Evolutionary conservation across 2,888 invertebrate species (phyloP), one percentile per base, ranked within the genome.

Genomic region (Xanthia icteritia): DNA sequence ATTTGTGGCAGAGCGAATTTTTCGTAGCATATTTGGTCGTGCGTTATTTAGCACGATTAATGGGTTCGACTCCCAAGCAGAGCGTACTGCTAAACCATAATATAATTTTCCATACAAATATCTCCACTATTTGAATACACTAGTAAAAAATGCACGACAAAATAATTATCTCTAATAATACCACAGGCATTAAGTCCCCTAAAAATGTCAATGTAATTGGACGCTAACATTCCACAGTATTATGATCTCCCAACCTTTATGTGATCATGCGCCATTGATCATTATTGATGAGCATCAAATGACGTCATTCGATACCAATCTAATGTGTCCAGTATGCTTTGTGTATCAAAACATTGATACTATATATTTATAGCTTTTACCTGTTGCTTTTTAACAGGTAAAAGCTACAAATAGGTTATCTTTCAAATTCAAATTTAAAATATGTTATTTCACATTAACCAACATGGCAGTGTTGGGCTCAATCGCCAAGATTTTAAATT

Each of bases 231-330:
- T 79, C 79, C 73, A 23, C 4, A 36, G 36, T 31, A 81, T 63
- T 67, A 68, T 45, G 45, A 65, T 76, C 36, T 81, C 45, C 66
- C 58, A 63, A 54, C 58, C 36, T 60, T 69, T 69, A 76, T 61
- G 42, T 48, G 58, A 72, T 69, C 82, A 58, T 56, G 64, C 70
- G 66, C 39, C 36, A 68, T 60, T 67, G 65, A 56, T 42, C 39
- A 15, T 27, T 45, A 78, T 60, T 73, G 45, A 70, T 54, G 60
- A 48, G 17, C 36, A 27, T 51, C 45, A 17, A 3, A 8, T 82
- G 71, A 72, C 80, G 80, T 83, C 64, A 82, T 56, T 51, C 39
- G 70, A 70, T 60, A 74, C 15, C 23, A 48, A 56, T 64, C 42
- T 64, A 71, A 82, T 76, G 71, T 68, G 67, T 54, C 63, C 79